Base-by-base conservation (phyloP, 2,888 invertebrate genomes). In the Vanessa cardui region DNA sequence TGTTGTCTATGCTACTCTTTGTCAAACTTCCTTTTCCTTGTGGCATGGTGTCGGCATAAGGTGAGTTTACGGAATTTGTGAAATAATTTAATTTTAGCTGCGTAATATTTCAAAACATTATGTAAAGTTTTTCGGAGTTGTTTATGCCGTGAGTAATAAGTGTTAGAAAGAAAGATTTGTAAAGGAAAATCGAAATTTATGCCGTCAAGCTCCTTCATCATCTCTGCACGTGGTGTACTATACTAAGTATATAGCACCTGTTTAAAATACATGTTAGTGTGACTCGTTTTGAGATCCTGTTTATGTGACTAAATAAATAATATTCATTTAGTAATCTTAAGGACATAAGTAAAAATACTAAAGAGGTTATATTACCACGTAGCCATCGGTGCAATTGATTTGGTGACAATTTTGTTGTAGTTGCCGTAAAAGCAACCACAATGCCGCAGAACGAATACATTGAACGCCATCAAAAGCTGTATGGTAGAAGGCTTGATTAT, bases 361-460 rank as follows among this genome's bases (percentile, higher is more conserved):
- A 59, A n/a, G 66, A 69, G 66, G 69, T 69, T 69, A 65, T 62
- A 46, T 50, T 65, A 50, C 61, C 62, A 69, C 64, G 58, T 69
- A 60, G 64, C 39, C 66, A 68, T 65, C 68, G 63, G 75, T 72
- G 71, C 76, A 73, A 79, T 83, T 88, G 80, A 82, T 80, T 80
- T 80, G 79, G 78, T 83, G 75, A 80, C 80, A 79, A 84, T 90
- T 91, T 92, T 92, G 92, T 92, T 92, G 89, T 92, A 92, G 91
- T 92, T 89, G 90, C 90, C 90, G 92, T 85, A 80, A 86, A 88
- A 92, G 88, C 91, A 90, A 88, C 89, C 90, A 94, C 84, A 89
- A 98, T 98, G 99, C 99, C 99, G 85, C 99, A 99, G 94, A 99
- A 99, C 95, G 99, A 99, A 92, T 98, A 99, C 88, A 99, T 99